Base-by-base conservation (phyloP, 2,888 invertebrate genomes). In the Xestia sexstrigata region DNA sequence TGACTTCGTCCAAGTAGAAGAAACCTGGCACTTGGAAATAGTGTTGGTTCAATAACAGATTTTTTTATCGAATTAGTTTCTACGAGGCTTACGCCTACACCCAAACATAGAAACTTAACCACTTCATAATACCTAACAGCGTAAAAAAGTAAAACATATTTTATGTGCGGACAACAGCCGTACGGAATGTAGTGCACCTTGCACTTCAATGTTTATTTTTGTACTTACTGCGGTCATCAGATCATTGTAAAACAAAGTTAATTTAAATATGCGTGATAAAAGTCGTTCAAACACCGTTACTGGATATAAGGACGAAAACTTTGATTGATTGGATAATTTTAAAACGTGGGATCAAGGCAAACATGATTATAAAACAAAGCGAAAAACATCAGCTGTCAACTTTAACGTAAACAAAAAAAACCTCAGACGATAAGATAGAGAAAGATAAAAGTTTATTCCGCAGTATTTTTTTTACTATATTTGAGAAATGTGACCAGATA, bases 391-490 rank as follows among this genome's bases (percentile, higher is more conserved):
- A 84, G 74, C 75, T 84, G 83, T 58, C 65, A 77, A 73, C 52
- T 63, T 67, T 65, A 78, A 84, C 69, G 76, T 81, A 77, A 85
- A 85, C 85, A 88, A 79, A 83, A 84, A 78, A 74, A 79, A 79
- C 62, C 60, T 86, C 75, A 75, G 66, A 47, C 76, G 90, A 90
- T 91, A 91, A 91, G 91, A 91, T 90, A 90, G 70, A 62, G 77
- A 75, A 76, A 78, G 87, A 90, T 87, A 90, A 89, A n/a, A 86
- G 79, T 70, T 70, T 91, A 91, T 88, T 91, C 87, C 90, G 90
- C 89, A 88, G 89, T 88, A 85, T 83, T 35, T 79, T 86, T n/a
- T 89, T 82, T 82, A 79, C 78, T 82, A 81, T 82, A 82, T 90
- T 84, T 84, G 70, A 83, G 78, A 84, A 87, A 89, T 87, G 79